Evolutionary conservation across 2,797 vertebrate species (phyloP).

Genomic region (Holocentrus rufus): DNA sequence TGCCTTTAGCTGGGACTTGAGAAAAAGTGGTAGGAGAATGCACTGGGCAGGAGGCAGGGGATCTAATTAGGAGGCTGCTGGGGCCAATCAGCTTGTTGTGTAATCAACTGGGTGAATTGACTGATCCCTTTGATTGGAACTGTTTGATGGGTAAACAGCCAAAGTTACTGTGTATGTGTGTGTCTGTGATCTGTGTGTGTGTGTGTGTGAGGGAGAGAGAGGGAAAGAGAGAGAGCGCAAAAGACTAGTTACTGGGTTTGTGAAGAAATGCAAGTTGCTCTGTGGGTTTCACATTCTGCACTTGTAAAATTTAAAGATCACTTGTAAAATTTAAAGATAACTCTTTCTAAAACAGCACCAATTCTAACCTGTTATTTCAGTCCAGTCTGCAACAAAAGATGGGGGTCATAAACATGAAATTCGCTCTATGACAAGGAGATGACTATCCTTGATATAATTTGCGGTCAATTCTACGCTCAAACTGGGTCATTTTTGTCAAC

Average conservation of each 20-base stretch:
- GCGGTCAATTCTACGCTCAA: slow-evolving; percentile 33
- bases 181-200: slow-evolving; percentile 26
- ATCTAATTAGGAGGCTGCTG: slow-evolving; percentile 70
- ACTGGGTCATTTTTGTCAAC: slow-evolving; percentile 25
- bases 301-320: slow-evolving; percentile 70
- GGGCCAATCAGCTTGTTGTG: slow-evolving; percentile 70
- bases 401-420: slow-evolving; percentile 48
- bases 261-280: slow-evolving; percentile 44
- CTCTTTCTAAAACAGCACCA: slow-evolving; percentile 41
- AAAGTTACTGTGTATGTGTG: background rate
- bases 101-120: slow-evolving; percentile 63
- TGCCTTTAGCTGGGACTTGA: slow-evolving; percentile 58
- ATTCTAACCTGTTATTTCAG: slow-evolving; percentile 71
- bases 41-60: slow-evolving; percentile 46
- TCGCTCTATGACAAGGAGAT: slow-evolving; percentile 38
- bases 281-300: slow-evolving; percentile 47
- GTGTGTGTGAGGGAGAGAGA: slow-evolving; percentile 29
- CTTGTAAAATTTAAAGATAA: slow-evolving; percentile 79
- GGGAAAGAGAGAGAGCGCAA: slow-evolving; percentile 9
- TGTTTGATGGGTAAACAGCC: slow-evolving; percentile 17
- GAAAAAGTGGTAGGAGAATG: slow-evolving; percentile 38
- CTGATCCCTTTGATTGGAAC: slow-evolving; percentile 1
- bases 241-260: slow-evolving; percentile 19
- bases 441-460: slow-evolving; percentile 14
- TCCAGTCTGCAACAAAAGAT: slow-evolving; percentile 45